Evolutionary conservation across 2,888 invertebrate genomes (phyloP).

Genomic region (Drosophila monieri): DNA sequence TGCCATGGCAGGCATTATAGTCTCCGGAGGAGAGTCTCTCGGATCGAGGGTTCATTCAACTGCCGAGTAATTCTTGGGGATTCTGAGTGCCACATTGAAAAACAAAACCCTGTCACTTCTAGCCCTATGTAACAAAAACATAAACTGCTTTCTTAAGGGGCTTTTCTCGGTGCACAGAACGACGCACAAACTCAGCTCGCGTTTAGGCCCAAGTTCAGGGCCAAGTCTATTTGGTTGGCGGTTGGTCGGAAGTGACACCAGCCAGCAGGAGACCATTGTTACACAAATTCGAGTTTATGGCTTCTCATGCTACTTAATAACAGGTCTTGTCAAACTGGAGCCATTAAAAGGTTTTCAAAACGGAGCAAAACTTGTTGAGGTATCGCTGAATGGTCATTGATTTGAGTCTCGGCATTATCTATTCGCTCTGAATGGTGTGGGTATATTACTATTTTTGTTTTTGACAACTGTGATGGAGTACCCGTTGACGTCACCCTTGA

Average conservation of each 20-base stretch:
- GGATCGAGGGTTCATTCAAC: constrained; percentile 61
- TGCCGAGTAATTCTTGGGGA: constrained; percentile 46
- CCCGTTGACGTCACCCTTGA: constrained; percentile 15
- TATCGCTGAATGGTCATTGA: constrained; percentile 30
- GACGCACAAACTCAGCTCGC: constrained; percentile 17
- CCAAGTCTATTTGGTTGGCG: constrained; percentile 40
- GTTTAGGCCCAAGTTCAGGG: constrained; percentile 64
- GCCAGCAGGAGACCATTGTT: constrained; percentile 65
- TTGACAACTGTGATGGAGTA: constrained; percentile 11
- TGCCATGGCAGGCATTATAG: constrained; percentile 41
- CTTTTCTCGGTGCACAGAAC: constrained; percentile 5
- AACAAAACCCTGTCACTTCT: not conserved
- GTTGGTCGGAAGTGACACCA: constrained; percentile 72
- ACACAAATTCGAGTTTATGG: constrained; percentile 60
- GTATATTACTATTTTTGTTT: constrained; percentile 6
- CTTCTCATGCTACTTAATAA: constrained; percentile 68
- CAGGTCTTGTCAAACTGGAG: constrained; percentile 62
- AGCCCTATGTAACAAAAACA: not conserved
- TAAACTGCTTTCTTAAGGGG: not conserved
- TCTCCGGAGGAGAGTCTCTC: constrained; percentile 39
- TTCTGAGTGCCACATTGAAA: not conserved
- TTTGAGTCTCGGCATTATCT: constrained; percentile 10
- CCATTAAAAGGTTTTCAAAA: constrained; percentile 40
- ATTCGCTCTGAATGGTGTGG: not conserved
- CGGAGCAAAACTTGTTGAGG: constrained; percentile 38